These are phyloP conservation scores for Halcyon badia DNA, from an alignment of 2,797 vertebrate genomes.

Conservation along the genomic window DNA sequence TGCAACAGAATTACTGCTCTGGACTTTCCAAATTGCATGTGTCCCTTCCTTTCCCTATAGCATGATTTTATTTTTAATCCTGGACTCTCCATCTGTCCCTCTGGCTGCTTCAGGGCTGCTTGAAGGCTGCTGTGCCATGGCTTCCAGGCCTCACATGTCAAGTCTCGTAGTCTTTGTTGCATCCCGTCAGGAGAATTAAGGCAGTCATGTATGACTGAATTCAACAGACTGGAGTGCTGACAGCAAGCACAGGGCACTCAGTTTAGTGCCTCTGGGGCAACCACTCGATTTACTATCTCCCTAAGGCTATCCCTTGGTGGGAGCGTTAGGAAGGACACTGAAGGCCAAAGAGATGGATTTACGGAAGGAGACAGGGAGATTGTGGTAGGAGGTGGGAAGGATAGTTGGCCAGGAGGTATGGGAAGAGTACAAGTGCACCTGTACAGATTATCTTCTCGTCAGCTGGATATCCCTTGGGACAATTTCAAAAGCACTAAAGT, in stretches of 20 bases:
- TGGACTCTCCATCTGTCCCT: slow-evolving; percentile 54
- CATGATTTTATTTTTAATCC: slow-evolving; percentile 69
- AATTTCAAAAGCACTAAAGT: slow-evolving; percentile 9
- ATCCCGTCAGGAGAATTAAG: slow-evolving; percentile 32
- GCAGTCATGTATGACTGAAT: not conserved
- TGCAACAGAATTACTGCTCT: not conserved
- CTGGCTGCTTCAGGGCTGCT: slow-evolving; percentile 71
- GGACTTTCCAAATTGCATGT: slow-evolving; percentile 57
- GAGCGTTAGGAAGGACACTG: not conserved
- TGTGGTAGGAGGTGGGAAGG: not conserved
- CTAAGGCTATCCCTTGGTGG: not conserved
- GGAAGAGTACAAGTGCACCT: not conserved
- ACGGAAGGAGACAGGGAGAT: not conserved
- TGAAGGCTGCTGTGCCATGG: slow-evolving; percentile 44
- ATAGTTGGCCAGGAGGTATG: not conserved
- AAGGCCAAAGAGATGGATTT: not conserved
- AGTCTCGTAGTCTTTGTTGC: slow-evolving; percentile 45
- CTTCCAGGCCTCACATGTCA: slow-evolving; percentile 38
- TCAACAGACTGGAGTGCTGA: not conserved
- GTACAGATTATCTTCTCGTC: not conserved
- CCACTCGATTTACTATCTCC: not conserved
- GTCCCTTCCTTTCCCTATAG: slow-evolving; percentile 38
- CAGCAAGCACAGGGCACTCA: not conserved
- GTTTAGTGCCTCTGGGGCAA: not conserved
- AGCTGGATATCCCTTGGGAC: not conserved